Evolutionary conservation across 2,113 vertebrate genomes (phyloP).

Genomic region (Osmerus eperlanus): DNA sequence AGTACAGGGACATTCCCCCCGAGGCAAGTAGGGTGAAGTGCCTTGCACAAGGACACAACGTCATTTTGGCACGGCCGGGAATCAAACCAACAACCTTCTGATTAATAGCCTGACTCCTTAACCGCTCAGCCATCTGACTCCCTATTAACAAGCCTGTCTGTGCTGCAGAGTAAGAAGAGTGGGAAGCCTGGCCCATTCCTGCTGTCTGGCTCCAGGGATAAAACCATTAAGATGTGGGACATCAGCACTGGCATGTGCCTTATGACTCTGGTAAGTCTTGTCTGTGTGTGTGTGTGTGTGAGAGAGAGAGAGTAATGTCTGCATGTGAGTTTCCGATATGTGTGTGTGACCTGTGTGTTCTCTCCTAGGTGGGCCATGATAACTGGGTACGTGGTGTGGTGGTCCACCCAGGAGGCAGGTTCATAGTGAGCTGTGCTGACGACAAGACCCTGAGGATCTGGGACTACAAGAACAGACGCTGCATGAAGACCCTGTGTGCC

Average conservation of each 20-base stretch:
- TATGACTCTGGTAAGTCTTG: conserved; percentile 78
- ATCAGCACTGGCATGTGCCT: conserved; percentile 96
- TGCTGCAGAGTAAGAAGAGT: conserved; percentile 82
- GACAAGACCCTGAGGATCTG: conserved; percentile 98
- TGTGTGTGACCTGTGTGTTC: neutral
- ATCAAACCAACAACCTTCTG: too few relatives aligned
- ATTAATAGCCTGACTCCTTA: too few relatives aligned
- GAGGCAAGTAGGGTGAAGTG: too few relatives aligned
- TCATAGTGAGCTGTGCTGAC: conserved; percentile 98
- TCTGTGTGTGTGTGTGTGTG: neutral
- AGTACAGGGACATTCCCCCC: too few relatives aligned
- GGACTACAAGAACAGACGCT: conserved; percentile 99
- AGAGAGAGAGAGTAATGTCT: neutral
- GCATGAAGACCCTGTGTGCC: conserved; percentile 98
- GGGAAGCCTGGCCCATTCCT: conserved; percentile 85
- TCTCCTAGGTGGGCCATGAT: conserved; percentile 91
- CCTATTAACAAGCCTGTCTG: neutral
- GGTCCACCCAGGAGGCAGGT: conserved; percentile 95
- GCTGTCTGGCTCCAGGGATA: conserved; percentile 92
- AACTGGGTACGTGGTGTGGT: conserved; percentile 98
- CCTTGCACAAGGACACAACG: too few relatives aligned
- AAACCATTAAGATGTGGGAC: conserved; percentile 99
- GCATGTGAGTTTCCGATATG: neutral
- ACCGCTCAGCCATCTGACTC: too few relatives aligned
- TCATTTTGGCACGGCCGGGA: too few relatives aligned